Evolutionary conservation across 1,140 invertebrate species (phyloP).

Genomic region (Ladona fulva): DNA sequence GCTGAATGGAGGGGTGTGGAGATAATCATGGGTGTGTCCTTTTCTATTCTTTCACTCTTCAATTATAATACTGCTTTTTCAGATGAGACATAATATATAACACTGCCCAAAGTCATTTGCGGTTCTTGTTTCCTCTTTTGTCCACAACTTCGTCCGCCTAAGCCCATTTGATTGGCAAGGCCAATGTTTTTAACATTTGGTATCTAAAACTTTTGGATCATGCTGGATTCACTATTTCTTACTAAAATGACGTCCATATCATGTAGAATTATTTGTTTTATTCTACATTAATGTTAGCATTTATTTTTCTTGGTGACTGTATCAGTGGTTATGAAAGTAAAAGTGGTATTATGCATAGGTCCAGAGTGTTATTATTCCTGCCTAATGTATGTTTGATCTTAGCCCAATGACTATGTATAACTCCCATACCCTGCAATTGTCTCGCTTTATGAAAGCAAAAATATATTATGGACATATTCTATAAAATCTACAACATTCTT

Average conservation of each 20-base stretch:
- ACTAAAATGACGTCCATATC: constrained; percentile 5
- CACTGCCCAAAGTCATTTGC: neutral
- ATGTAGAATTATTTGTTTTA: neutral
- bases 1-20: neutral
- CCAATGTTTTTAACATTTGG: neutral
- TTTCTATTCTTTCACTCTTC: neutral
- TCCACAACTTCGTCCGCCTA: neutral
- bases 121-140: constrained; percentile 4
- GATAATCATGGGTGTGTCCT: neutral
- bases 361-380: too few species aligned
- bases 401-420: too few species aligned
- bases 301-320: too few species aligned
- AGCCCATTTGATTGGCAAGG: neutral
- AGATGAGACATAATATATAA: neutral
- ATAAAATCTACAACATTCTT: too few species aligned
- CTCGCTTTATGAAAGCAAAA: too few species aligned
- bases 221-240: neutral
- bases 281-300: neutral
- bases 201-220: neutral
- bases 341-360: too few species aligned
- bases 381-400: too few species aligned
- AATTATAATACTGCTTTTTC: neutral
- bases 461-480: too few species aligned
- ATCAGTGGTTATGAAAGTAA: too few species aligned
- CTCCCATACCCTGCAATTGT: too few species aligned